These are phyloP conservation scores for Dreissena polymorpha DNA, from an alignment of 1,140 invertebrate species.

Conservation along the genomic window DNA sequence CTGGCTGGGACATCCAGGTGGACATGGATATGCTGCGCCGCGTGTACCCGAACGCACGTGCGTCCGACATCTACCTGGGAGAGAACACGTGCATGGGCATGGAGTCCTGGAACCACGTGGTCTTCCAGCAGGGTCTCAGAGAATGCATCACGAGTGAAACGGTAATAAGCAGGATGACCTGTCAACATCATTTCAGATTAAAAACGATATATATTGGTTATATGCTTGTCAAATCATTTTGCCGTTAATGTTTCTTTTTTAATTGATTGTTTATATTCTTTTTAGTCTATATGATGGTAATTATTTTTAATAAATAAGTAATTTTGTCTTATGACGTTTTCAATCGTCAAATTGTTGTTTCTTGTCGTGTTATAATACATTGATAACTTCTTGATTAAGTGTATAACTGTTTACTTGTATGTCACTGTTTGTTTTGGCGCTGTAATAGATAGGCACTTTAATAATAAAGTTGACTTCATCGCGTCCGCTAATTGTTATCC, in stretches of 20 bases:
- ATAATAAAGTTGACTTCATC: not conserved
- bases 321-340: not conserved
- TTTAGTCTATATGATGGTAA: not conserved
- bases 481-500: too few species aligned
- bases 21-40: not conserved
- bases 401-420: too few species aligned
- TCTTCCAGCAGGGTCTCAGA: constrained; percentile 17
- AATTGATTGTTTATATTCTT: not conserved
- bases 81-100: constrained; percentile 16
- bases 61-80: constrained; percentile 21
- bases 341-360: not conserved
- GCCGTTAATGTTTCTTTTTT: not conserved
- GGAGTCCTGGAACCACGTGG: not conserved
- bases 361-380: too few species aligned
- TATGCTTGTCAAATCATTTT: constrained; percentile 16
- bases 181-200: too few species aligned
- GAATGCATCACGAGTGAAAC: constrained; percentile 18
- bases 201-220: not conserved
- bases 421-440: too few species aligned
- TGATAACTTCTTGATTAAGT: too few species aligned
- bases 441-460: not conserved
- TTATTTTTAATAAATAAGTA: not conserved
- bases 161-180: not conserved
- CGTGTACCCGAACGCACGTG: not conserved
- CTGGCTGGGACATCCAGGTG: constrained; percentile 20